Conservation (phyloP, 2,797 vertebrate species). For the Hybognathus amarus region DNA sequence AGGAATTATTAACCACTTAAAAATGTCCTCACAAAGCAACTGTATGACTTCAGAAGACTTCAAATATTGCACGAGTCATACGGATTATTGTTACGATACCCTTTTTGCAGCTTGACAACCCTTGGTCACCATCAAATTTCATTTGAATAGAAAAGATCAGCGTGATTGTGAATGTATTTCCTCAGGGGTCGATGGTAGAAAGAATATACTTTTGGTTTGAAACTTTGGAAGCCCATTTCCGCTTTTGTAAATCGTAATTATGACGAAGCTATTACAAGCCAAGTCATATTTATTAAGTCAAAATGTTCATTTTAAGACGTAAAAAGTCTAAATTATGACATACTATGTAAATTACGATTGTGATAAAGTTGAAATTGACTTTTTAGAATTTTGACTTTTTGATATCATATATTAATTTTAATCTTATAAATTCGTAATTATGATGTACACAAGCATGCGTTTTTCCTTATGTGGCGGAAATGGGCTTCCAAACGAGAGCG, state of each 20-base stretch:
- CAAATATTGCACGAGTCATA: neutral
- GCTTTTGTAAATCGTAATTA: neutral
- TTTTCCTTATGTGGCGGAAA: neutral
- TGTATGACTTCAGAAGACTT: neutral
- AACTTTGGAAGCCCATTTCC: neutral
- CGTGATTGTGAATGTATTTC: neutral
- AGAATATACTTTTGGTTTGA: neutral
- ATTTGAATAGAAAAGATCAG: neutral
- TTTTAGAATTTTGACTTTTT: neutral
- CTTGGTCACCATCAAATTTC: neutral
- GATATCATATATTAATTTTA: neutral
- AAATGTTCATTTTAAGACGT: neutral
- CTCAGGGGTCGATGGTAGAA: neutral
- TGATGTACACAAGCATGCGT: neutral
- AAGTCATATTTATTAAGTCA: neutral
- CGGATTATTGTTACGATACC: neutral
- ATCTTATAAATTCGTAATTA: neutral
- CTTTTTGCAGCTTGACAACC: neutral
- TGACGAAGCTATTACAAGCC: neutral
- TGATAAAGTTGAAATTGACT: neutral
- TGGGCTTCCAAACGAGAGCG: neutral
- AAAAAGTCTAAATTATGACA: neutral
- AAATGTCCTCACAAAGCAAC: neutral
- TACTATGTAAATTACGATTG: neutral
- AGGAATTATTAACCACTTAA: neutral